phyloP scores from a whole-genome alignment of 2,797 vertebrate species.

The Hippopotamyrus pictus region DNA sequence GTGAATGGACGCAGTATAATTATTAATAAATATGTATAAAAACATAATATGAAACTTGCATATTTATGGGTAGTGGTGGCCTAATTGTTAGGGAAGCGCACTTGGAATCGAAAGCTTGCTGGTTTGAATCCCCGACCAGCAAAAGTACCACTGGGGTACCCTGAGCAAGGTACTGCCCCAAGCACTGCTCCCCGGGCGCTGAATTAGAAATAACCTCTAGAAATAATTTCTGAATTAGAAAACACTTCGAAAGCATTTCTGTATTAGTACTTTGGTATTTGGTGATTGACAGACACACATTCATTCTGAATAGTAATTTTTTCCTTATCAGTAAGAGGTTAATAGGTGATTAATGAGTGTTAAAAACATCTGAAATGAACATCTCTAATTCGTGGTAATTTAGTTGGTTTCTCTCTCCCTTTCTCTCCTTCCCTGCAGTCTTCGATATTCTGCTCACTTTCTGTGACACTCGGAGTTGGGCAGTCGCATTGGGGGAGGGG shows the following conservation, averaged over 20 bases:
- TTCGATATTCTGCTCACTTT: conserved; percentile 76
- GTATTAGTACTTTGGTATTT: background rate
- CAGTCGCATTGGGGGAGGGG: conserved; percentile 66
- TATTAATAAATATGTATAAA: background rate
- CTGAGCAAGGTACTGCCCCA: background rate
- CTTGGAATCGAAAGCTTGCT: background rate
- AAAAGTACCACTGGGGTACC: background rate
- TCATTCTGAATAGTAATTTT: background rate
- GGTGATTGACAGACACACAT: background rate
- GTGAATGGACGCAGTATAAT: background rate
- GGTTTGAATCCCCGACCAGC: background rate
- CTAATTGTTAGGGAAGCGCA: background rate
- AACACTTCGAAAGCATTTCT: background rate
- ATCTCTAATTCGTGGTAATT: background rate
- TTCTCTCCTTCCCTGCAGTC: conserved; percentile 54
- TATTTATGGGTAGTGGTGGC: background rate
- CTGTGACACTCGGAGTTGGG: conserved; percentile 72
- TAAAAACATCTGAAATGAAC: background rate
- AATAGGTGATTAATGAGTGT: background rate
- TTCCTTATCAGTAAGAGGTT: background rate
- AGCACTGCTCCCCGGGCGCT: background rate
- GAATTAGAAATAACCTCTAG: background rate
- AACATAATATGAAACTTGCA: background rate
- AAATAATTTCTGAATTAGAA: background rate
- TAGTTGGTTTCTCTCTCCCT: background rate